These are phyloP conservation scores for Peromyscus melanophrys DNA, from an alignment of 2,797 vertebrate species.

Conservation along the genomic window DNA sequence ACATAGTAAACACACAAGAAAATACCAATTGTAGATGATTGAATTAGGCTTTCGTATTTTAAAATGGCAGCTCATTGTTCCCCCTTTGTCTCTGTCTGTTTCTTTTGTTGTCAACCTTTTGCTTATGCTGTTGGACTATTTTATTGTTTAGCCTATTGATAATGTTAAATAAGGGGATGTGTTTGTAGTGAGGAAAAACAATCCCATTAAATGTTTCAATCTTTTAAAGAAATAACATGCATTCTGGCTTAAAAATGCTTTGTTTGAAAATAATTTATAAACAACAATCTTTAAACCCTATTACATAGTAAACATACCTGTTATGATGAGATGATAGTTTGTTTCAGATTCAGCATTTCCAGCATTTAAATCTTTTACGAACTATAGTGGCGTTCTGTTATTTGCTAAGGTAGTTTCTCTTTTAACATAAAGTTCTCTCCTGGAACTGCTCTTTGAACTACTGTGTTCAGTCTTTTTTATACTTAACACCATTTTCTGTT, in stretches of 20 bases:
- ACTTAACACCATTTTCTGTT: conserved; percentile 1
- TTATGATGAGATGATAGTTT: neutral
- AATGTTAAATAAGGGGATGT: neutral
- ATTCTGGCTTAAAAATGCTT: neutral
- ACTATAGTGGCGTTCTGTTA: neutral
- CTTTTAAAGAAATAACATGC: conserved; percentile 49
- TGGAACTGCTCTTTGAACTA: neutral
- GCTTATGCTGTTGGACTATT: neutral
- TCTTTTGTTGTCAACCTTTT: neutral
- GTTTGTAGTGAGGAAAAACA: neutral
- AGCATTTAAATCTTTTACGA: neutral
- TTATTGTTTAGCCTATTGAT: neutral
- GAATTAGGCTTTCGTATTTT: neutral
- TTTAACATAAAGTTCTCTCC: neutral
- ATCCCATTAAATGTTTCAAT: neutral
- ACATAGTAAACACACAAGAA: neutral
- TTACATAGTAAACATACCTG: neutral
- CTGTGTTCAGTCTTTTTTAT: neutral
- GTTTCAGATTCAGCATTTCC: conserved; percentile 12
- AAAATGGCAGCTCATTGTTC: neutral
- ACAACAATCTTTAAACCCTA: neutral
- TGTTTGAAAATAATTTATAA: conserved; percentile 39
- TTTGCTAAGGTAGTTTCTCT: neutral
- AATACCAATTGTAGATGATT: neutral
- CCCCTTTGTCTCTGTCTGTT: neutral